Evolutionary conservation across 2,797 vertebrate species (phyloP).

Genomic region (Cuculus canorus): DNA sequence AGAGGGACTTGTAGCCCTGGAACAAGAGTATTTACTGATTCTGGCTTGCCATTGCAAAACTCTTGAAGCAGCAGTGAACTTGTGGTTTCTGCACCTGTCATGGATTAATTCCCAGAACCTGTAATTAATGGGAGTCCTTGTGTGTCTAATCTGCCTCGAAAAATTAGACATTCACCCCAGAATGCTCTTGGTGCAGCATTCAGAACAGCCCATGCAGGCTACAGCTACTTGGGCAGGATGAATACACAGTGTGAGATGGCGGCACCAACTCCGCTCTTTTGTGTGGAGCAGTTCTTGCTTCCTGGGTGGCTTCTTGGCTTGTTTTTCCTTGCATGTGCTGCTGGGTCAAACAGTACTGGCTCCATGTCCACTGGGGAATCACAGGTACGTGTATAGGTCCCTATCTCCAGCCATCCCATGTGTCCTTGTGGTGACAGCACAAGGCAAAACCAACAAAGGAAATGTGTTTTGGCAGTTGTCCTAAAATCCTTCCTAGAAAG

Average conservation of each 20-base stretch:
- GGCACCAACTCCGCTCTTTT: accelerated
- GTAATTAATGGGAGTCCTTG: conserved; percentile 61
- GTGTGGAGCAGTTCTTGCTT: not conserved
- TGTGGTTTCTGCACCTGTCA: conserved; percentile 68
- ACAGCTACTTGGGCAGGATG: accelerated
- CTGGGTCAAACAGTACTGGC: not conserved
- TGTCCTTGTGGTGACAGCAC: not conserved
- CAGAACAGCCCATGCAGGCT: not conserved
- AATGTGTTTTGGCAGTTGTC: conserved; percentile 2
- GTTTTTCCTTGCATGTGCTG: not conserved
- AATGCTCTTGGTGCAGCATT: not conserved
- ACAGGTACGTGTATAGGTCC: not conserved
- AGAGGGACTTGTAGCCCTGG: not conserved
- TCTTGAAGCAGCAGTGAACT: conserved; percentile 50
- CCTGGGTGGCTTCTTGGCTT: not conserved
- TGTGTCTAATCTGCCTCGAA: conserved; percentile 75
- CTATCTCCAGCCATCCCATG: not conserved
- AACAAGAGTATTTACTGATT: accelerated
- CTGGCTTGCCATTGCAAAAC: not conserved
- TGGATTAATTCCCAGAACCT: conserved; percentile 69
- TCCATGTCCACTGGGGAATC: not conserved
- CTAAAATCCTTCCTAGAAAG: conserved; percentile 47
- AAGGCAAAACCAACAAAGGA: not conserved
- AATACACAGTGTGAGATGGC: accelerated
- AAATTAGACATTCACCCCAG: conserved; percentile 61